These are phyloP conservation scores for Eupithecia subumbrata DNA, from an alignment of 2,888 invertebrate genomes.

Conservation along the genomic window DNA sequence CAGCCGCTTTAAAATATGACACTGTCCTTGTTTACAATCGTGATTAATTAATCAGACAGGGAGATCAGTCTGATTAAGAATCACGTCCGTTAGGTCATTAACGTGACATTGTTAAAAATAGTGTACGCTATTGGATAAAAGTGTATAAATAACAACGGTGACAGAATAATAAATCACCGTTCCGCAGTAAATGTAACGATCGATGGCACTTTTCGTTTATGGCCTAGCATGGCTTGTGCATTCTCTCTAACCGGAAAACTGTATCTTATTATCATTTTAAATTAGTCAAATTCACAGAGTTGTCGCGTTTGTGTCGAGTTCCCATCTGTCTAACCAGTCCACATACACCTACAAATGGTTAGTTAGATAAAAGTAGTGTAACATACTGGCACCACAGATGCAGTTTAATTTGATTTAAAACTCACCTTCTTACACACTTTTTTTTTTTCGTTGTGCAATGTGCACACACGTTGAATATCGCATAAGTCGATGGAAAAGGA, in stretches of 20 bases:
- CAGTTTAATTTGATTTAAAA: neutral
- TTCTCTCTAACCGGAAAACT: conserved; percentile 24
- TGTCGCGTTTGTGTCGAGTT: conserved; percentile 1
- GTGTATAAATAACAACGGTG: conserved; percentile 35
- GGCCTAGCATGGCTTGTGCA: conserved; percentile 23
- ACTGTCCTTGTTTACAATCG: conserved; percentile 48
- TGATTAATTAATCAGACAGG: conserved; percentile 49
- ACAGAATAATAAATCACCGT: conserved; percentile 35
- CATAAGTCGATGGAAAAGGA: conserved; percentile 21
- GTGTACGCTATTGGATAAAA: conserved; percentile 43
- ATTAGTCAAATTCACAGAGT: conserved; percentile 11
- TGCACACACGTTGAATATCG: neutral
- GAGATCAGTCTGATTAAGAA: conserved; percentile 48
- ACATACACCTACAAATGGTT: neutral
- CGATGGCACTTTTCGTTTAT: conserved; percentile 33
- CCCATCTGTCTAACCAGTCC: neutral
- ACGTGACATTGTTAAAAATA: conserved; percentile 42
- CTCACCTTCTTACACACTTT: neutral
- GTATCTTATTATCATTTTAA: conserved; percentile 20
- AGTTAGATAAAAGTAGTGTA: neutral
- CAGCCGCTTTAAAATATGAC: conserved; percentile 44
- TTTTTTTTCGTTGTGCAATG: neutral
- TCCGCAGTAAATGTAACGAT: conserved; percentile 34
- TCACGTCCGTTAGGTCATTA: conserved; percentile 45
- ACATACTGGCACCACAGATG: neutral